Base-by-base conservation (phyloP, 2,113 vertebrate species). In the Sebastes fasciatus region DNA sequence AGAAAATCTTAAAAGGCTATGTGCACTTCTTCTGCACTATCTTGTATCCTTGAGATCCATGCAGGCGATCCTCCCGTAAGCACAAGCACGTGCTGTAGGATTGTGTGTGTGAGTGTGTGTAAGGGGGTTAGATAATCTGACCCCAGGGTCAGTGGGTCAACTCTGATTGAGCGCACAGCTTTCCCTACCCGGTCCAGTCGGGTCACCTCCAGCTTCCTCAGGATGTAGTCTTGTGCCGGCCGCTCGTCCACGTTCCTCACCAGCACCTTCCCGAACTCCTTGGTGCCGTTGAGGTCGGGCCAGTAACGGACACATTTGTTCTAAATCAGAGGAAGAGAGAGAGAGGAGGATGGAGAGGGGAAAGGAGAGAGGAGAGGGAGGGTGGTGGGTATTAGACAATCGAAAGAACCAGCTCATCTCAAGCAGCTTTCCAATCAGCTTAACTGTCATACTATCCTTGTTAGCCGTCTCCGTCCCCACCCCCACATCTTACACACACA, bases 271-370 rank as follows among this genome's bases (percentile, higher is more conserved):
- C 96, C 96, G 0, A 95, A 96, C 51, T 97, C 96, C 77, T 92
- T 96, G 54, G 91, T 54, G 85, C 88, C 61, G 0, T 95, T 58
- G 17, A 92, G 85, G 79, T 97, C 96, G 0, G 97, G 97, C 97
- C 97, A 97, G 92, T 97, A 96, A 2, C 94, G 90, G 72, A 96
- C 97, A 80, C 97, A 98, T 84, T 97, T 97, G 90, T 97, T 97
- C 97, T 97, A 89, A n/a, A 75, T 46, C 12, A 49, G 14, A 74
- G 34, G 23, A 48, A 60, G 6, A 61, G 23, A 62, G 48, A 49
- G n/a, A 43, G 21, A 45, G 21, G 26, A 19, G 0, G 51, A 51
- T 26, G 21, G 17, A 63, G 74, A 52, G 11, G 14, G n/a, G 16
- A 48, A 51, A 21, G 21, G 17, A 63, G 74, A 52, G 11, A 12